These are phyloP conservation scores for Herpailurus yagouaroundi DNA, from an alignment of 2,113 vertebrate species.

Conservation along the genomic window DNA sequence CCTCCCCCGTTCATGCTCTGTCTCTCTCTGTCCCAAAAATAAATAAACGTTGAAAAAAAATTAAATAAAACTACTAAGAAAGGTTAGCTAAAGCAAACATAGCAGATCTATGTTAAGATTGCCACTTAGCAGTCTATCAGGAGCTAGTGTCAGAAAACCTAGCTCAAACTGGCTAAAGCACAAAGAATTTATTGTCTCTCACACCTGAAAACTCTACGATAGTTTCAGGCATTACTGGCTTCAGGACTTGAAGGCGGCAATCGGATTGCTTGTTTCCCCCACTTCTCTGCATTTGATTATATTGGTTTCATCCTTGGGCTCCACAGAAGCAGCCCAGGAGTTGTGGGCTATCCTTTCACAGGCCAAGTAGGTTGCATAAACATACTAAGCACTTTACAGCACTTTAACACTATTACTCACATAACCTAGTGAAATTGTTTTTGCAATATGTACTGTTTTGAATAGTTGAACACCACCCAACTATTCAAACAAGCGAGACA, in stretches of 20 bases:
- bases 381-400: neutral
- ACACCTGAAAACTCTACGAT: neutral
- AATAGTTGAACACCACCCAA: neutral
- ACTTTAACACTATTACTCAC: neutral
- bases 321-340: too few relatives aligned
- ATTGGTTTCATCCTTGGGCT: neutral
- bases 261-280: neutral
- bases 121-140: neutral
- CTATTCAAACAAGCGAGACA: neutral
- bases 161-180: neutral
- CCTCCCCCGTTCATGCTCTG: too few relatives aligned
- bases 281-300: neutral
- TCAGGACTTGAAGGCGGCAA: neutral
- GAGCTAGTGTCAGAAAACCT: neutral
- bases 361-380: neutral
- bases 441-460: neutral
- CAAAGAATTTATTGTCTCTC: slow-evolving; percentile 3
- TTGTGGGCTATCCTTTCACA: neutral
- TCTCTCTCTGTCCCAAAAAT: too few relatives aligned
- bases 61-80: neutral
- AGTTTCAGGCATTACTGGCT: neutral
- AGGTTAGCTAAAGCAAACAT: neutral
- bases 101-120: neutral
- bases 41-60: too few relatives aligned
- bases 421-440: neutral